Conservation (phyloP, 2,113 vertebrate species). For the Syngnathoides biaculeatus region DNA sequence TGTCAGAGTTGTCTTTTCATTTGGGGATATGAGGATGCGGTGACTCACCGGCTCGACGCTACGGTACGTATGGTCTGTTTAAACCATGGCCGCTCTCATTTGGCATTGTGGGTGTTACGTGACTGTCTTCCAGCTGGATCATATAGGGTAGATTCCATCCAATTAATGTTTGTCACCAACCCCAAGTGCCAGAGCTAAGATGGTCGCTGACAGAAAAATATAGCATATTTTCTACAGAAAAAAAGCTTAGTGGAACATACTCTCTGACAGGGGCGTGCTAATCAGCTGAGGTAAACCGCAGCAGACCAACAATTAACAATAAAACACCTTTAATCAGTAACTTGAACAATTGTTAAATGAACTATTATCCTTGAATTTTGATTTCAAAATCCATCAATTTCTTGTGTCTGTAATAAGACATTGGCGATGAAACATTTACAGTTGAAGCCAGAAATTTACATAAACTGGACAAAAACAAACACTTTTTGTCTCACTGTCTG, state of each 20-base stretch:
- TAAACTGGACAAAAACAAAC: no score
- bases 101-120: slow-evolving; percentile 36
- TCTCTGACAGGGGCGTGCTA: slow-evolving; percentile 12
- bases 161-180: slow-evolving; percentile 27
- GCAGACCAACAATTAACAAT: slow-evolving; percentile 16
- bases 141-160: slow-evolving; percentile 33
- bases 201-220: slow-evolving; percentile 15
- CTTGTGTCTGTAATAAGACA: no score
- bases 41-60: slow-evolving; percentile 25
- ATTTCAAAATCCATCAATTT: no score
- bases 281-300: slow-evolving; percentile 24
- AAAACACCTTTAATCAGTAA: no score
- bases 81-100: slow-evolving; percentile 30
- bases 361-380: no score
- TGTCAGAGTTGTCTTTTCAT: slow-evolving; percentile 17
- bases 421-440: no score
- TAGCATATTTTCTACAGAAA: slow-evolving; percentile 19
- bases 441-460: no score
- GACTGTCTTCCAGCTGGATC: slow-evolving; percentile 42
- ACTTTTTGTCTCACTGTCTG: no score
- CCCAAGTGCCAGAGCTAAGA: slow-evolving; percentile 34
- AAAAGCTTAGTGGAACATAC: not conserved
- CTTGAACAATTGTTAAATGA: no score
- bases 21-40: slow-evolving; percentile 15
- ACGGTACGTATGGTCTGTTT: slow-evolving; percentile 19